A percentile compares a stretch with the other conserved stretches of the same genome.
These are phyloP conservation scores for Chelonia mydas DNA, from an alignment of 2,797 vertebrate genomes.

Conservation along the genomic window DNA sequence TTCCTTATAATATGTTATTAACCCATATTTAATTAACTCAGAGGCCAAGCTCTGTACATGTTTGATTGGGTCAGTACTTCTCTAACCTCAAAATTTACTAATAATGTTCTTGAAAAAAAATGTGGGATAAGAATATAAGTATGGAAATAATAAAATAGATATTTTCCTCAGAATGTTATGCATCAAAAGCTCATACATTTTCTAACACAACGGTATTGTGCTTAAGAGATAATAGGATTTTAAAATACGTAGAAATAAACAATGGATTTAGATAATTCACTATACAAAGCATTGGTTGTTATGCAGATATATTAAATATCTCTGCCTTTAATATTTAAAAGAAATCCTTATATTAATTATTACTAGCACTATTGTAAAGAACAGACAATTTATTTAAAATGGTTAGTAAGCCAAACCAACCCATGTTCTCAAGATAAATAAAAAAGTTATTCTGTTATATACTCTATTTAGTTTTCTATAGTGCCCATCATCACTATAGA, in stretches of 20 bases:
- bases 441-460: neutral
- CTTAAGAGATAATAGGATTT: constrained; percentile 51
- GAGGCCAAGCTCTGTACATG: constrained; percentile 78
- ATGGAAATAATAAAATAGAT: constrained; percentile 48
- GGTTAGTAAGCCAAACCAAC: neutral
- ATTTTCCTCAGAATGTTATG: constrained; percentile 40
- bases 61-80: constrained; percentile 84
- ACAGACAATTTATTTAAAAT: neutral
- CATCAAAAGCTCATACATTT: constrained; percentile 55
- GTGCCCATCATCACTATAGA: neutral
- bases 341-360: constrained; percentile 8
- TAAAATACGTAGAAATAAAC: constrained; percentile 59
- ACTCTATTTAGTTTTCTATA: neutral
- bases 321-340: constrained; percentile 39
- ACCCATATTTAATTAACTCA: constrained; percentile 87
- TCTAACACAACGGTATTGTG: constrained; percentile 33
- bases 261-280: constrained; percentile 31
- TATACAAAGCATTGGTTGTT: constrained; percentile 30
- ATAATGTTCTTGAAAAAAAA: constrained; percentile 74
- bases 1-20: constrained; percentile 90
- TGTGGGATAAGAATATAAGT: constrained; percentile 51
- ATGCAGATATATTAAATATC: neutral
- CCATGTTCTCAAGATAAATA: neutral
- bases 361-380: constrained; percentile 12
- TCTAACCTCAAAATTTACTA: constrained; percentile 82